Evolutionary conservation across 2,113 vertebrate genomes (phyloP).

Genomic region (Toxostoma redivivum): DNA sequence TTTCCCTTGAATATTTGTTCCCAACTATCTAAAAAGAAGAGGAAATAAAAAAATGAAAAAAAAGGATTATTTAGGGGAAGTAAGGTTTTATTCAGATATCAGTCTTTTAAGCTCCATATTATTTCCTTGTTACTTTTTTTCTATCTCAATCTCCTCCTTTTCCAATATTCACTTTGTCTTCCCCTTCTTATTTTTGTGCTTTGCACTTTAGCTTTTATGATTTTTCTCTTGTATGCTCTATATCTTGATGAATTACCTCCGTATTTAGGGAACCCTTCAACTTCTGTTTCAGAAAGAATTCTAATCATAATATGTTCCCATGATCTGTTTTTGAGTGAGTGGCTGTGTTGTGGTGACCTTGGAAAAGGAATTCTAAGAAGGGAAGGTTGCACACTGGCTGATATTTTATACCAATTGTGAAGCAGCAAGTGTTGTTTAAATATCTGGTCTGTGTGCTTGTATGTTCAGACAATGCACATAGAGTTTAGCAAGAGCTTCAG

Average conservation of each 20-base stretch:
- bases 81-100: not conserved
- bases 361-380: not conserved
- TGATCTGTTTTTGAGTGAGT: not conserved
- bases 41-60: fast-evolving
- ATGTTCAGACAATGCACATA: not conserved
- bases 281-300: not conserved
- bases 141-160: not conserved
- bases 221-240: not conserved
- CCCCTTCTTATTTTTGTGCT: not conserved
- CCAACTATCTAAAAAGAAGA: not conserved
- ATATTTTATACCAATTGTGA: not conserved
- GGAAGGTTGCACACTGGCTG: not conserved
- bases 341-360: not conserved
- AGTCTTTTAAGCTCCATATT: not conserved
- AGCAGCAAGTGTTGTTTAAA: not conserved
- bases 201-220: not conserved
- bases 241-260: not conserved
- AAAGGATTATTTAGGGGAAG: not conserved
- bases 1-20: fast-evolving
- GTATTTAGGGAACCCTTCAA: not conserved
- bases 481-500: not conserved
- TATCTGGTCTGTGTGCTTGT: not conserved
- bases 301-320: not conserved
- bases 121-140: not conserved
- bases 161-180: not conserved